Evolutionary conservation across 2,797 vertebrate genomes (phyloP), one percentile per base, ranked within the genome.

Genomic region (Molossus molossus): DNA sequence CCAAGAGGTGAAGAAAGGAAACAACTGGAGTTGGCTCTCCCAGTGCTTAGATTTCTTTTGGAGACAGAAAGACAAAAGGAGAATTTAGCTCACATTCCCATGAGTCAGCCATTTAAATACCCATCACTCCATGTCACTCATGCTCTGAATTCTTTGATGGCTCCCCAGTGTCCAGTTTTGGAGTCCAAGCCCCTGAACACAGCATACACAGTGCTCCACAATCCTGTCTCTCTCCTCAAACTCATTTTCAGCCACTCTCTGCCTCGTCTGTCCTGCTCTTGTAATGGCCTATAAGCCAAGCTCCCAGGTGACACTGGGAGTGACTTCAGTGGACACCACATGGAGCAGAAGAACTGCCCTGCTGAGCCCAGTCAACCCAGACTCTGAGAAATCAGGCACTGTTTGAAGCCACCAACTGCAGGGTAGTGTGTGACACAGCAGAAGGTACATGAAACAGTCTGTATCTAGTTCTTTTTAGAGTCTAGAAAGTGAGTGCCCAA

Each of bases 131-230:
- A 0, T 3, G 6, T 18, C 67, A 57, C 29, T 55, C 62, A 57
- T 1, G 33, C 75, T 93, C 21, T 60, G 37, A 79, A 40, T 70
- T 57, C 93, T 55, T 62, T 33, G 20, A 1, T n/a, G 64, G 55
- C 10, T 55, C 75, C 73, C 83, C 45, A 37, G 4, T 0, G 3
- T 55, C 82, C 67, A 27, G 2, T 23, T 25, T 18, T 37, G 11
- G 45, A 33, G 58, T 33, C 21, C 4, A 9, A 53, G 50, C 4
- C 57, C 69, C 45, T 4, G 3, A 18, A 72, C 1, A 13, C 79
- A 40, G 17, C 33, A 27, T 1, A 53, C 0, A 5, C 0, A 0
- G 2, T 3, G 0, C 10, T 33, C 40, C 18, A 10, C 18, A n/a
- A 23, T 3, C 25, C 23, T 7, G 0, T 2, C 15, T 45, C 72